These are phyloP conservation scores for Pithys albifrons DNA, from an alignment of 2,113 vertebrate genomes.

Conservation along the genomic window DNA sequence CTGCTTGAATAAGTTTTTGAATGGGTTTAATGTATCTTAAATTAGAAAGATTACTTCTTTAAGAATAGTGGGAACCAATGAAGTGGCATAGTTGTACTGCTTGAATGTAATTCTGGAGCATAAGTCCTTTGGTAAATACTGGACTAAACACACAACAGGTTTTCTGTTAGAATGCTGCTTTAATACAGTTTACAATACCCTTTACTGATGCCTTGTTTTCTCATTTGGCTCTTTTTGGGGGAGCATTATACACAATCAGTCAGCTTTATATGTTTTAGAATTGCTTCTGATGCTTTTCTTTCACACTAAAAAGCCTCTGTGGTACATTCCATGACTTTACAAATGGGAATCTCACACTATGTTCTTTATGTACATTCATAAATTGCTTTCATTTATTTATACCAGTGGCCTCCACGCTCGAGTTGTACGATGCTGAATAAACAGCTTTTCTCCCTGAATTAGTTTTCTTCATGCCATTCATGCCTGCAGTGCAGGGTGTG, in stretches of 20 bases:
- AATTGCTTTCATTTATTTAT: constrained; percentile 37
- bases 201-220: constrained; percentile 17
- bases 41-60: not conserved
- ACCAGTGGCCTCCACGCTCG: not conserved
- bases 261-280: constrained; percentile 31
- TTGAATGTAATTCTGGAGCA: not conserved
- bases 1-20: not conserved
- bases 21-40: not conserved
- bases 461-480: not conserved
- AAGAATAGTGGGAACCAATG: not conserved
- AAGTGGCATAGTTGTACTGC: not conserved
- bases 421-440: constrained; percentile 24
- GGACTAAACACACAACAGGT: not conserved
- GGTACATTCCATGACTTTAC: constrained; percentile 5
- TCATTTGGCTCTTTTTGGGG: constrained; percentile 1
- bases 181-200: not conserved
- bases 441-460: constrained; percentile 2
- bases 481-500: not conserved
- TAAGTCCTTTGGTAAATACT: not conserved
- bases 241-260: not conserved
- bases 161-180: not conserved
- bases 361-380: constrained; percentile 20
- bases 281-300: constrained; percentile 23
- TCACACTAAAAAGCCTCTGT: constrained; percentile 43
- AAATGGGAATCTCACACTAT: not conserved